phyloP scores from a whole-genome alignment of 1,140 invertebrate genomes.

The Sarcophaga bullata region DNA sequence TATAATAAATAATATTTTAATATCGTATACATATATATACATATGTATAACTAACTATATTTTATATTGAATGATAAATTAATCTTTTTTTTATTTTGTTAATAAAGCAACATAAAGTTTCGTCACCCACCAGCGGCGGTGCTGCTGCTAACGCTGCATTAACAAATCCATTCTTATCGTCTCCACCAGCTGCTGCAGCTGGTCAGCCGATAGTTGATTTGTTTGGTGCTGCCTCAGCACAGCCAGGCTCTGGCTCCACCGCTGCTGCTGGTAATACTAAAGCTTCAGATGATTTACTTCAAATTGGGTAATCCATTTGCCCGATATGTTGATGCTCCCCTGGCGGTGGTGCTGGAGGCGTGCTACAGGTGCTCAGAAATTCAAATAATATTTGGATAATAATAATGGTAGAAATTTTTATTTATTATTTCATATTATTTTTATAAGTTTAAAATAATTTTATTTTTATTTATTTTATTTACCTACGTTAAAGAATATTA shows the following conservation, averaged over 20 bases:
- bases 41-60: slow-evolving; percentile 42
- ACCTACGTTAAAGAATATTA: too few relatives aligned
- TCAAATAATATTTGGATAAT: slow-evolving; percentile 75
- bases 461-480: too few relatives aligned
- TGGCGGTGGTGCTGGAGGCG: slow-evolving; percentile 65
- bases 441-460: slow-evolving; percentile 45
- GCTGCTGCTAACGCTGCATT: slow-evolving; percentile 69
- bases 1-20: neutral
- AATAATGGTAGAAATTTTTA: slow-evolving; percentile 73
- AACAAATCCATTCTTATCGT: slow-evolving; percentile 88
- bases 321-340: slow-evolving; percentile 78
- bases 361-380: slow-evolving; percentile 66
- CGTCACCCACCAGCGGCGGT: slow-evolving; percentile 72
- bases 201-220: slow-evolving; percentile 78
- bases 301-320: slow-evolving; percentile 91
- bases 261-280: slow-evolving; percentile 68
- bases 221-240: slow-evolving; percentile 74
- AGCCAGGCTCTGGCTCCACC: slow-evolving; percentile 60
- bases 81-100: slow-evolving; percentile 53
- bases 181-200: slow-evolving; percentile 70
- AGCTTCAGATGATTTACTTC: slow-evolving; percentile 89
- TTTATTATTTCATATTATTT: slow-evolving; percentile 48
- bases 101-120: slow-evolving; percentile 77
- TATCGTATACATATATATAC: too few relatives aligned
- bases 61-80: neutral